Evolutionary conservation across 2,888 invertebrate genomes (phyloP).

Genomic region (Laspeyria flexula): DNA sequence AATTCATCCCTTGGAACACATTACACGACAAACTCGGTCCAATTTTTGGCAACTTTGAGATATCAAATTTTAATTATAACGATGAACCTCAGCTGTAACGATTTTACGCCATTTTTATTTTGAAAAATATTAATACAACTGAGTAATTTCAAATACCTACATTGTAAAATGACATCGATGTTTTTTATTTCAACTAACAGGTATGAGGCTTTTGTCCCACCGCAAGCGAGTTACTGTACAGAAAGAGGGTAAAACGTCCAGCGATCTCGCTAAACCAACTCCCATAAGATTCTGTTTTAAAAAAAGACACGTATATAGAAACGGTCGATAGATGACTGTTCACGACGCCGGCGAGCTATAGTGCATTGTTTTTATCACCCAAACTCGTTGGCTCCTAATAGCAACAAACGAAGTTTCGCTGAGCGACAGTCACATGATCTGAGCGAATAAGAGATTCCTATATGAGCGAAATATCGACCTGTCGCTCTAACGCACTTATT

Average conservation of each 20-base stretch:
- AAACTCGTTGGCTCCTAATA: not conserved
- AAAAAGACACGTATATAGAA: not conserved
- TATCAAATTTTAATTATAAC: not conserved
- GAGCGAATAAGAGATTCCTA: not conserved
- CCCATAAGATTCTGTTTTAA: not conserved
- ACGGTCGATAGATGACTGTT: not conserved
- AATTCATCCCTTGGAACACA: not conserved
- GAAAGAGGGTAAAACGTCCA: not conserved
- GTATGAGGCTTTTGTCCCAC: slow-evolving; percentile 6
- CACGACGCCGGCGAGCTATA: slow-evolving; percentile 5
- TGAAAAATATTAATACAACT: not conserved
- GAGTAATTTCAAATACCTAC: not conserved
- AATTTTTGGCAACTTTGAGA: not conserved
- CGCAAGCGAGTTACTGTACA: slow-evolving; percentile 1
- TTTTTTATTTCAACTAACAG: slow-evolving; percentile 2
- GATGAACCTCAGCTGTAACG: not conserved
- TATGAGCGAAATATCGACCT: not conserved
- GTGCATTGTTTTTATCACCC: not conserved
- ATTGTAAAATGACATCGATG: not conserved
- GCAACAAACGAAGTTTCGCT: not conserved
- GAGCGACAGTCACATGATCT: not conserved
- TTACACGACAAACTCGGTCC: not conserved
- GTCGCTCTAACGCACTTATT: not conserved
- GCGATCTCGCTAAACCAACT: not conserved
- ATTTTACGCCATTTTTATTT: not conserved